Base-by-base conservation (phyloP, 2,888 invertebrate species). In the Augochlorella aurata region DNA sequence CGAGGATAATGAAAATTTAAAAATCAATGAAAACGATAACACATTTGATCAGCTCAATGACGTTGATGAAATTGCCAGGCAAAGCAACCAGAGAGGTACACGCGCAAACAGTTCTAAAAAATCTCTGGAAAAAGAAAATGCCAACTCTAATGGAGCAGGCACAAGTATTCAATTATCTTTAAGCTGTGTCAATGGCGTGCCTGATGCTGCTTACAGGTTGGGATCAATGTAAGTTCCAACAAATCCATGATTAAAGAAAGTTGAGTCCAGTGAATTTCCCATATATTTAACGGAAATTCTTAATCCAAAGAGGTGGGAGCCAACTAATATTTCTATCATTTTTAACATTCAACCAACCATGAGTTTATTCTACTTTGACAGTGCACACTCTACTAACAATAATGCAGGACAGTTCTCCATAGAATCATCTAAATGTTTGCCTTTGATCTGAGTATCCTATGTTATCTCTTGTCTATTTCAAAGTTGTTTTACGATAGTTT, bases 141-240 rank as follows among this genome's bases (percentile, higher is more conserved):
- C 18, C 38, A 77, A 45, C 38, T 21, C 58, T 49, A 79, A 81
- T 61, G 85, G 65, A 63, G 86, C 87, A 63, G 70, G 84, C 76
- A 83, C 86, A 44, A 90, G 87, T 74, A 54, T 81, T 54, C 58
- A 84, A 71, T 90, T 93, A 82, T 90, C 92, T 49, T 87, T 93
- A 79, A 93, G 93, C 90, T 89, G 93, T 58, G 87, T 93, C 79
- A 91, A 88, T 89, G 89, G 85, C 67, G 79, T 87, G 38, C 24
- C 87, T 74, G 91, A 92, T 45, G 49, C 88, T 80, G 69, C 88
- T 85, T 92, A 89, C 92, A 93, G 93, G 90, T 92, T 93, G 91
- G 93, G 89, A 89, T 87, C 90, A 76, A 89, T 82, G 93, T 93
- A 93, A 93, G 93, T 93, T 90, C 47, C 87, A 85, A 66, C 82